Percentiles rank a stretch among this genome's conserved stretches.
Conservation (phyloP, 2,888 invertebrate genomes). For the Hedychridium roseum region DNA sequence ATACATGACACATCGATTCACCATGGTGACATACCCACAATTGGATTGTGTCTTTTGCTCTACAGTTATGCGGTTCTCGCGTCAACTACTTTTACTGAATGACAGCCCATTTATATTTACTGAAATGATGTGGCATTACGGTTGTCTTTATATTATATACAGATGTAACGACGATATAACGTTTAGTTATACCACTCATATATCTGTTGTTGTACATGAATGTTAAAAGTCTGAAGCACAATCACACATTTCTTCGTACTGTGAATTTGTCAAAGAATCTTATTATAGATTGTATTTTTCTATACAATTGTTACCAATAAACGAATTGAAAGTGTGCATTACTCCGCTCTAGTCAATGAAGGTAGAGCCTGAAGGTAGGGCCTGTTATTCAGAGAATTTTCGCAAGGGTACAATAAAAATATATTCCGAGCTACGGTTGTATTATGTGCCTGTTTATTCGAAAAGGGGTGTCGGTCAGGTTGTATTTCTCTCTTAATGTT, state of each 20-base stretch:
- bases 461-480: no score
- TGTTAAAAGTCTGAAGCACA: conserved; percentile 47
- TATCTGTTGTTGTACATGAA: conserved; percentile 23
- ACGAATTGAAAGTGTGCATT: conserved; percentile 49
- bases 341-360: conserved; percentile 57
- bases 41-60: conserved; percentile 31
- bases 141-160: conserved; percentile 20
- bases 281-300: conserved; percentile 56
- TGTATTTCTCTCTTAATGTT: no score
- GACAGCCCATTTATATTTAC: conserved; percentile 17
- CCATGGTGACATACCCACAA: conserved; percentile 27
- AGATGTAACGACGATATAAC: conserved; percentile 18
- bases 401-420: no score
- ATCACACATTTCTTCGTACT: conserved; percentile 35
- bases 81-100: conserved; percentile 2
- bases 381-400: no score
- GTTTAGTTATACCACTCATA: conserved; percentile 32
- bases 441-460: no score
- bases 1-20: conserved; percentile 25
- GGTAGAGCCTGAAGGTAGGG: no score
- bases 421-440: no score
- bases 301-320: conserved; percentile 56
- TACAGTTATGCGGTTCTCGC: conserved; percentile 25
- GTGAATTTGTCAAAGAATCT: conserved; percentile 25
- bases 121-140: conserved; percentile 32